Evolutionary conservation across 2,797 vertebrate genomes (phyloP), one percentile per base, ranked within the genome.

Genomic region (Oreonectes daqikongensis): DNA sequence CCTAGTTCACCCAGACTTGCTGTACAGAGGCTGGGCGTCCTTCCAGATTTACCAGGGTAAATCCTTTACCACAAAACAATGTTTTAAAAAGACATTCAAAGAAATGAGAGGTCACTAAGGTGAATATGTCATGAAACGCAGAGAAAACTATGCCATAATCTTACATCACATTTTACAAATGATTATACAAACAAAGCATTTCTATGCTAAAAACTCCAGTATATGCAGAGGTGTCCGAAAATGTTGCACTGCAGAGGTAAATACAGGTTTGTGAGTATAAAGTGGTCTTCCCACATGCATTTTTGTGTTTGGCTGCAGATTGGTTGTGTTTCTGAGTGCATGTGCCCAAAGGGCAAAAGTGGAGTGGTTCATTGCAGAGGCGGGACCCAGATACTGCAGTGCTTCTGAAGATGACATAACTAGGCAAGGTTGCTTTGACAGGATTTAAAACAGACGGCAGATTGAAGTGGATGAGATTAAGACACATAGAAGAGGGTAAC

Each of bases 1-100:
- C 88, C 89, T 84, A 89, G 65, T 90, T 92, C 67, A 79, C 74
- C 72, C 75, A 66, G 79, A 75, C 72, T 67, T 75, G 69, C 35
- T 44, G 53, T 55, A 20, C 20, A 72, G 30, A 42, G 67, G 65
- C 46, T 52, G 42, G 65, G 42, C 11, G 18, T 69, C 35, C n/a
- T 63, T 60, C 59, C 67, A 69, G 67, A 3, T 42, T 40, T 52
- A 22, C 20, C 53, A 42, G 38, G 55, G 35, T 46, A 61, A 68
- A 77, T 60, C 57, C 61, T 59, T 53, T 55, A 53, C 61, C 44
- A n/a, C 53, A 35, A 35, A 35, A 35, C 35, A 59, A 59, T 17
- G 5, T 7, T 14, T 46, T 24, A 57, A 59, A 69, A 48, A 11
- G 4, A 53, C 32, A 53, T 38, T 30, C 11, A 22, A 73, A 22